These are phyloP conservation scores for Atopsyche davidsoni DNA, from an alignment of 1,140 invertebrate species.

Conservation along the genomic window DNA sequence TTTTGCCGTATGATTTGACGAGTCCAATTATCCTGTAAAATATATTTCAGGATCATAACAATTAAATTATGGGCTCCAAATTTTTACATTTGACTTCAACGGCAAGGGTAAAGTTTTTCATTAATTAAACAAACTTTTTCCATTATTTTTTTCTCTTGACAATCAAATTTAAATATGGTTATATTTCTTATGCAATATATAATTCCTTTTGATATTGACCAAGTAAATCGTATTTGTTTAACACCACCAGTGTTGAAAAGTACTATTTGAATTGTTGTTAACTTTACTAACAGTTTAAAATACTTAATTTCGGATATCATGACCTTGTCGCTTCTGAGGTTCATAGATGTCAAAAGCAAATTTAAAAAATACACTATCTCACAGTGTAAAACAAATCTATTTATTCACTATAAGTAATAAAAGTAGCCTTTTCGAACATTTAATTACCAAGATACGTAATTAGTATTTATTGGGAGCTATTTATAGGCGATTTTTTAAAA, in stretches of 20 bases:
- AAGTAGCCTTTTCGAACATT: background rate
- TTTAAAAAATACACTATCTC: background rate
- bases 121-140: background rate
- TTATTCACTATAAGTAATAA: background rate
- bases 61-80: constrained; percentile 16
- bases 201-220: background rate
- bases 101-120: constrained; percentile 12
- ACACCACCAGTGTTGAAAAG: background rate
- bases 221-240: background rate
- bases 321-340: no score
- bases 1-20: no score
- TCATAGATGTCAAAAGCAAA: background rate
- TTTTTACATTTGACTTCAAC: constrained; percentile 14
- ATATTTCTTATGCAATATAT: background rate
- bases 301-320: no score
- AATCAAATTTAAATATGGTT: background rate
- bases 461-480: background rate
- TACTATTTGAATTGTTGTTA: background rate
- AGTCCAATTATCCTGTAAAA: background rate
- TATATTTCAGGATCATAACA: background rate
- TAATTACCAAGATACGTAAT: background rate
- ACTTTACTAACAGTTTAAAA: no score
- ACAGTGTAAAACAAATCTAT: background rate
- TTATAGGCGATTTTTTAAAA: background rate
- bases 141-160: background rate